A percentile compares a stretch with the other conserved stretches of the same genome.
These are phyloP conservation scores for Cheilosia vernalis DNA, from an alignment of 2,888 invertebrate genomes.

Conservation along the genomic window DNA sequence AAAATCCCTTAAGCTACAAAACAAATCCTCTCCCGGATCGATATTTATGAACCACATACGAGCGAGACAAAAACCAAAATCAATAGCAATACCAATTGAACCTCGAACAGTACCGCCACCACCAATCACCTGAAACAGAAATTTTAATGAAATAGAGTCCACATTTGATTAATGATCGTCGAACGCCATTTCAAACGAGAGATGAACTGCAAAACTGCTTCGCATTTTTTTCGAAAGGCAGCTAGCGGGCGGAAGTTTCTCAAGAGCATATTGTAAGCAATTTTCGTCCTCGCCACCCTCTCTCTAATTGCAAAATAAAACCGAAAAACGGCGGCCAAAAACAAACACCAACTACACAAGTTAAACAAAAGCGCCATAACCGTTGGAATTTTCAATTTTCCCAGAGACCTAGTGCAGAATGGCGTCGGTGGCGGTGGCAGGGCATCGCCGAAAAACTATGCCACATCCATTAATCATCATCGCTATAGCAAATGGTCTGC, in stretches of 20 bases:
- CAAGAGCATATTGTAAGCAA: conserved; percentile 44
- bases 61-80: conserved; percentile 7
- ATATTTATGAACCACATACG: conserved; percentile 26
- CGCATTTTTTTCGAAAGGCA: background rate
- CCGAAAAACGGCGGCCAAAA: conserved; percentile 5
- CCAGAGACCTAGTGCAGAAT: conserved; percentile 30
- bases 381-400: conserved; percentile 63
- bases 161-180: conserved; percentile 66
- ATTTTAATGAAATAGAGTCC: conserved; percentile 43
- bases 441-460: conserved; percentile 51
- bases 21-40: background rate
- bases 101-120: background rate
- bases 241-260: conserved; percentile 5
- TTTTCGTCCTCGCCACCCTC: conserved; percentile 29
- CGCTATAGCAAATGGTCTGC: conserved; percentile 68
- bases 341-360: conserved; percentile 52
- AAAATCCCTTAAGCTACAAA: background rate
- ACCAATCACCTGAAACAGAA: conserved; percentile 25
- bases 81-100: background rate
- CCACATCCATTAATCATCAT: conserved; percentile 74
- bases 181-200: conserved; percentile 30
- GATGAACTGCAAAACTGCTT: conserved; percentile 41
- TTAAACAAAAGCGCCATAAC: conserved; percentile 56
- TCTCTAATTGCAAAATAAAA: conserved; percentile 58
- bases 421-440: background rate